Percentiles rank a stretch among this genome's conserved stretches.
Evolutionary conservation across 2,888 invertebrate genomes (phyloP).

Genomic region (Dryadula phaetusa): DNA sequence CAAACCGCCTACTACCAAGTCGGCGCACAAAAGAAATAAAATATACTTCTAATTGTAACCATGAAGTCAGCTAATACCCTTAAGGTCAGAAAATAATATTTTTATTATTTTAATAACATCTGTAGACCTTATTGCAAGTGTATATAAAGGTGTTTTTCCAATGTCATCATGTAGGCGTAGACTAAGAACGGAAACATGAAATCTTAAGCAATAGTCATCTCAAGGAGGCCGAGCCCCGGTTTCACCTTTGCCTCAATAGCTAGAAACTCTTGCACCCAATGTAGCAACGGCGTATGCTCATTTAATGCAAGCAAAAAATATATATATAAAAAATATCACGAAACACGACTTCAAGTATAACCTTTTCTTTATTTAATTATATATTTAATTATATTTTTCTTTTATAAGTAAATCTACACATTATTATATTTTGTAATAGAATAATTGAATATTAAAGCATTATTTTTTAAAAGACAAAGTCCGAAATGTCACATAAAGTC

Average conservation of each 20-base stretch:
- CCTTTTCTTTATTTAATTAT: no score
- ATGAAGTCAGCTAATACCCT: conserved; percentile 21
- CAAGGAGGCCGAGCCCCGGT: conserved; percentile 66
- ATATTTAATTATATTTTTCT: conserved; percentile 1
- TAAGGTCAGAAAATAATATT: conserved; percentile 28
- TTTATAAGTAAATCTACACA: neutral
- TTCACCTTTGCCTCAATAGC: conserved; percentile 72
- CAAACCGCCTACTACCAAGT: conserved; percentile 11
- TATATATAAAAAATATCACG: neutral
- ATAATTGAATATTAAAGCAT: neutral
- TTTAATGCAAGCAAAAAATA: conserved; percentile 15
- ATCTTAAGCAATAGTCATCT: conserved; percentile 66
- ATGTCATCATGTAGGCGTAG: conserved; percentile 41
- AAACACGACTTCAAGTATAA: neutral
- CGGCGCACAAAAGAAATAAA: conserved; percentile 5
- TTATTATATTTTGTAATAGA: neutral
- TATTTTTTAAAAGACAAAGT: neutral
- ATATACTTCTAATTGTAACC: conserved; percentile 20
- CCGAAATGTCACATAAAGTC: conserved; percentile 13
- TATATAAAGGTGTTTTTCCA: conserved; percentile 22
- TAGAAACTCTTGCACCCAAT: conserved; percentile 35
- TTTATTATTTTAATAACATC: conserved; percentile 11
- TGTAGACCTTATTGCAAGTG: conserved; percentile 24
- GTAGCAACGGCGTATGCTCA: conserved; percentile 26
- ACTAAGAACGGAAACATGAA: conserved; percentile 73